Evolutionary conservation across 2,797 vertebrate genomes (phyloP).

Genomic region (Hydrolagus colliei): DNA sequence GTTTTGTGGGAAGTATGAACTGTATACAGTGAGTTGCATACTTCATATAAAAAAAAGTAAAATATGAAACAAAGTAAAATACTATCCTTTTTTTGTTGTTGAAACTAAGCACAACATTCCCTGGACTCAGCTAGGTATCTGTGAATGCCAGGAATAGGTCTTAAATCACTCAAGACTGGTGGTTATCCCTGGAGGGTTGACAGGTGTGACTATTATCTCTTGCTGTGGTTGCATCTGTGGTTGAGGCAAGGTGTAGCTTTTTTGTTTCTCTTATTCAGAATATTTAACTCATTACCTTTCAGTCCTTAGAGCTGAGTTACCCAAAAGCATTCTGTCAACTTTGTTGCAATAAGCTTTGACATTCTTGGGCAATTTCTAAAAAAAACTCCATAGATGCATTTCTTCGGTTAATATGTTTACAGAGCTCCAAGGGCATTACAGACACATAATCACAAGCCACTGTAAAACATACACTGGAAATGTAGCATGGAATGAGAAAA

Average conservation of each 20-base stretch:
- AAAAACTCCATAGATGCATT: neutral
- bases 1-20: neutral
- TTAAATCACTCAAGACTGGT: neutral
- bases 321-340: neutral
- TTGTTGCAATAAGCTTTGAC: neutral
- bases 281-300: constrained; percentile 2
- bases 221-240: neutral
- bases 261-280: neutral
- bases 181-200: neutral
- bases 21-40: neutral
- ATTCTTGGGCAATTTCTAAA: neutral
- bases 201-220: neutral
- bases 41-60: neutral
- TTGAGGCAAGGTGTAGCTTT: neutral
- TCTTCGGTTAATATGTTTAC: neutral
- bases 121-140: neutral
- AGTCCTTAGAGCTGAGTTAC: neutral
- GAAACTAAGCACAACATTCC: neutral
- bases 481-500: neutral
- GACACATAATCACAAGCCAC: neutral
- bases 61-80: neutral
- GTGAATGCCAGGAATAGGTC: constrained; percentile 7
- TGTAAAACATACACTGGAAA: neutral
- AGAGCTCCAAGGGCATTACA: neutral
- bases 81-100: neutral